Percentiles rank a stretch among this genome's conserved stretches.
These are phyloP conservation scores for Aphyosemion australe DNA, from an alignment of 2,113 vertebrate genomes.

Conservation along the genomic window DNA sequence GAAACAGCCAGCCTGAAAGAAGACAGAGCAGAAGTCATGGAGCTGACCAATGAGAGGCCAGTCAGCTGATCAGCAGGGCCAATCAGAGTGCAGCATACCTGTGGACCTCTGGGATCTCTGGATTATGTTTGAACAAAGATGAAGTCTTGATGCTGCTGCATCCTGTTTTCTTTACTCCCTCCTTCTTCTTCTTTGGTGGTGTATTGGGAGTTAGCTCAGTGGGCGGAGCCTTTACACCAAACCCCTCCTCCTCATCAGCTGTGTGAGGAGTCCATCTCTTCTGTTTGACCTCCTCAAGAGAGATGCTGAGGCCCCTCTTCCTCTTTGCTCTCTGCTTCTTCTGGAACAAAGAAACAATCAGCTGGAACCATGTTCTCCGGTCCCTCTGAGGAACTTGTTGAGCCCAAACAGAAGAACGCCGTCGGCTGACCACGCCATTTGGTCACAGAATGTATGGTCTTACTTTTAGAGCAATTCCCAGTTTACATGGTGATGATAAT, in stretches of 20 bases:
- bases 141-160: conserved; percentile 58
- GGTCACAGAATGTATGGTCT: no score
- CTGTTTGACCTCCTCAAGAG: conserved; percentile 11
- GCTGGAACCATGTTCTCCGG: background rate
- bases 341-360: background rate
- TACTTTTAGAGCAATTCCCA: no score
- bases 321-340: conserved; percentile 42
- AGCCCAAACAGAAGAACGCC: background rate
- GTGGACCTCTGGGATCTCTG: conserved; percentile 59
- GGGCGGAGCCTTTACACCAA: conserved; percentile 1
- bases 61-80: background rate
- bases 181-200: conserved; percentile 38
- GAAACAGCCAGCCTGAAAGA: no score
- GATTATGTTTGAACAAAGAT: conserved; percentile 73
- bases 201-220: background rate
- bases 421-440: no score
- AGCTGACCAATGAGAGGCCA: background rate
- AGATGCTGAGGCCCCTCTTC: conserved; percentile 24
- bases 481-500: no score
- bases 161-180: conserved; percentile 3
- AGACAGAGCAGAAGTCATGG: no score
- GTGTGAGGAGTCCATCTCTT: conserved; percentile 5
- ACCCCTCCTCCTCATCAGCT: background rate
- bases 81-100: conserved; percentile 48
- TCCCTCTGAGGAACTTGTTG: no score